These are phyloP conservation scores for Sebastes matsubarae DNA, from an alignment of 2,797 vertebrate species.

Conservation along the genomic window DNA sequence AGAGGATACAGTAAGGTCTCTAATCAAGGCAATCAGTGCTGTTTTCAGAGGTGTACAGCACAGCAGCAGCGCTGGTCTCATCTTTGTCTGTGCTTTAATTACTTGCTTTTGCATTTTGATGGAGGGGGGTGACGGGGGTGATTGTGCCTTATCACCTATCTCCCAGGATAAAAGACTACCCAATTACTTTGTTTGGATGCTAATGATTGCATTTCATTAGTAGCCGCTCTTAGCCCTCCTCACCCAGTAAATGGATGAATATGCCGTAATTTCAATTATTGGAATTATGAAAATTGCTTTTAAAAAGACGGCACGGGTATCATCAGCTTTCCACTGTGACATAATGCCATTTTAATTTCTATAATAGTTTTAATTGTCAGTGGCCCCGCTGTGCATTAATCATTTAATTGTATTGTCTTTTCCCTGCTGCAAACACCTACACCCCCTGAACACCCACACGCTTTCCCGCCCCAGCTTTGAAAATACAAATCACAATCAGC, in stretches of 20 bases:
- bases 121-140: conserved; percentile 93
- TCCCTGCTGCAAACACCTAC: conserved; percentile 82
- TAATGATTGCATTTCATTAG: conserved; percentile 99
- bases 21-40: conserved; percentile 99
- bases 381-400: conserved; percentile 96
- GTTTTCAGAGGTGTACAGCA: conserved; percentile 97
- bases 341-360: conserved; percentile 99
- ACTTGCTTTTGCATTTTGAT: conserved; percentile 98
- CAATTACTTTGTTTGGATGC: conserved; percentile 99
- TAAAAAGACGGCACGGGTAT: conserved; percentile 96
- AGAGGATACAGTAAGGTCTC: conserved; percentile 92
- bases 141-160: conserved; percentile 99
- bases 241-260: conserved; percentile 99
- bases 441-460: conserved; percentile 81
- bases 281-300: conserved; percentile 99
- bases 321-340: conserved; percentile 98
- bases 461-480: conserved; percentile 74
- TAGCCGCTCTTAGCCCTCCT: conserved; percentile 98
- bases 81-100: conserved; percentile 99
- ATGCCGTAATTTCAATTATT: conserved; percentile 99
- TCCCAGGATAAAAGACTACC: conserved; percentile 93
- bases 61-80: conserved; percentile 92
- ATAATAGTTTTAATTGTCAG: conserved; percentile 99
- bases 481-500: conserved; percentile 93
- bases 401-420: conserved; percentile 99